A percentile compares a stretch with the other conserved stretches of the same genome.
Conservation (phyloP, 2,888 invertebrate genomes). For the Caenorhabditis afra region DNA sequence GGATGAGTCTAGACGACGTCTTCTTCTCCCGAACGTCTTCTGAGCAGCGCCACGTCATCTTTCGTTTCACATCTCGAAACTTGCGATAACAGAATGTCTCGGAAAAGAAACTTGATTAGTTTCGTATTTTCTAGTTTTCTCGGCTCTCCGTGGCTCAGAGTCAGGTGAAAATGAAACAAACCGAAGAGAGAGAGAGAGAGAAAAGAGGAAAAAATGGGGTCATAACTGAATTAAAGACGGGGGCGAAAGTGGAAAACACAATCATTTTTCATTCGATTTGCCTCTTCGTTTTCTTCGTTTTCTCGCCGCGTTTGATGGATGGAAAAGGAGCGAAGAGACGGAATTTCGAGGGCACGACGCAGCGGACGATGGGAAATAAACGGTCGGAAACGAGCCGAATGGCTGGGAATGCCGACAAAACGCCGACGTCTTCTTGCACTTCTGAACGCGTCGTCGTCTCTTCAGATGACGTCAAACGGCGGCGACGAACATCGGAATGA, state of each 20-base stretch:
- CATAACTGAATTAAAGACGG: no score
- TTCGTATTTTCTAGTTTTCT: background rate
- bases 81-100: background rate
- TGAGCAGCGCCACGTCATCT: background rate
- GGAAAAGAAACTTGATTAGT: constrained; percentile 2
- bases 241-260: constrained; percentile 26
- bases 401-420: constrained; percentile 18
- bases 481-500: no score
- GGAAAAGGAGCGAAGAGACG: background rate
- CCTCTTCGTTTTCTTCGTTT: constrained; percentile 3
- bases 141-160: background rate
- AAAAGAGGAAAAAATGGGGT: no score
- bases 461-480: no score
- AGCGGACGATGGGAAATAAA: constrained; percentile 30
- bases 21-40: no score
- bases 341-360: background rate
- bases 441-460: no score
- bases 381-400: constrained; percentile 19
- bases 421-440: no score
- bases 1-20: no score
- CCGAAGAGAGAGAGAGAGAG: background rate
- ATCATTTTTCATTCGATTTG: constrained; percentile 46
- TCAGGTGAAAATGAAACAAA: background rate
- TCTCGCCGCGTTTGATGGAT: constrained; percentile 20
- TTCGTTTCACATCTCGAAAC: background rate